Conservation (phyloP, 2,113 vertebrate genomes). For the Atractosteus spatula region DNA sequence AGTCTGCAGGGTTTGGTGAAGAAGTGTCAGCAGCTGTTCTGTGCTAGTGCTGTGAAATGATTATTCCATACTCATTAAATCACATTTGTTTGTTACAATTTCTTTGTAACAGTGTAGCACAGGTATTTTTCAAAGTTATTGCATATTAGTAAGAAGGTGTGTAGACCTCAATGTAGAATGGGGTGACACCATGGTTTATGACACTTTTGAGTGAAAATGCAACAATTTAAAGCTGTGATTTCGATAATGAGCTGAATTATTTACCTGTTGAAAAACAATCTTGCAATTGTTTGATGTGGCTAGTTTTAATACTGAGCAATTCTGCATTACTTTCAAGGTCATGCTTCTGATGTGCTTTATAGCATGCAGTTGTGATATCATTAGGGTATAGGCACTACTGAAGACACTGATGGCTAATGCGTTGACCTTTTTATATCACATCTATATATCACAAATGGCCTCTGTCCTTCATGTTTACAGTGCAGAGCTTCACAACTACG, state of each 20-base stretch:
- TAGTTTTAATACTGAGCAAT: too few relatives aligned
- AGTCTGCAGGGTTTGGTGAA: not conserved
- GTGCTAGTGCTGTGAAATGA: not conserved
- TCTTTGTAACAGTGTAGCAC: not conserved
- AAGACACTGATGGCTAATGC: not conserved
- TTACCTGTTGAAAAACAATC: too few relatives aligned
- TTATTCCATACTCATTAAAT: not conserved
- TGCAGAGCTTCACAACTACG: not conserved
- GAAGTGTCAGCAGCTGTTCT: conserved; percentile 23
- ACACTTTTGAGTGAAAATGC: too few relatives aligned
- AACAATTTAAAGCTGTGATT: too few relatives aligned
- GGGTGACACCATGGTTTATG: too few relatives aligned
- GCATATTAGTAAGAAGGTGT: not conserved
- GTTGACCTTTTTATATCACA: not conserved
- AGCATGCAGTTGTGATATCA: not conserved
- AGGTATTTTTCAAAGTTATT: not conserved
- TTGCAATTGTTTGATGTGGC: too few relatives aligned
- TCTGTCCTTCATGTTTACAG: not conserved
- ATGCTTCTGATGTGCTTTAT: conserved; percentile 21
- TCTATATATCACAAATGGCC: not conserved
- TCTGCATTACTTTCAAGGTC: conserved; percentile 15
- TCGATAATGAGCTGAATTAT: too few relatives aligned
- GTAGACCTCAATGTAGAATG: too few relatives aligned
- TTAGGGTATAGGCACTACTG: not conserved
- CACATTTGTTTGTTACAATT: too few relatives aligned